Conservation (phyloP, 2,113 vertebrate species). For the Mobula birostris region DNA sequence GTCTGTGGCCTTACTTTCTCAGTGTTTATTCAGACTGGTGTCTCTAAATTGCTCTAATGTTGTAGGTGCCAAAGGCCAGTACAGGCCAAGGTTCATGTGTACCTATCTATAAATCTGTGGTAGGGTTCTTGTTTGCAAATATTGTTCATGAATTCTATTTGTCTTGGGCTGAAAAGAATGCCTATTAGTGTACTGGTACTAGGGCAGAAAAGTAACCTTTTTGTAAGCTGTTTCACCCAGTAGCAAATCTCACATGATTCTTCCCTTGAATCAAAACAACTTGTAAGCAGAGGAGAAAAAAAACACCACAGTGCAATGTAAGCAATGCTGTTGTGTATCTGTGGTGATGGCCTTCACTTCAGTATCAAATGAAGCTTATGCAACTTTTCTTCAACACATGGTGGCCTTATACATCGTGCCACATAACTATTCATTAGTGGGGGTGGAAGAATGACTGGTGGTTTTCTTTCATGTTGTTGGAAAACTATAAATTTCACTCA, state of each 20-base stretch:
- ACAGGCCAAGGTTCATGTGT: slow-evolving; percentile 54
- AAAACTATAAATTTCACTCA: background rate
- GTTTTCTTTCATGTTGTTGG: background rate
- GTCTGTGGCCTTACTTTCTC: slow-evolving; percentile 67
- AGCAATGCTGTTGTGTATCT: background rate
- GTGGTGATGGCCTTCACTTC: background rate
- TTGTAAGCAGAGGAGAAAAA: background rate
- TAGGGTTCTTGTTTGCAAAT: slow-evolving; percentile 56
- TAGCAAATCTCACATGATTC: background rate
- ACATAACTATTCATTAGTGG: background rate
- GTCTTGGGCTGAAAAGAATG: slow-evolving; percentile 38
- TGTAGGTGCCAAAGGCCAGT: slow-evolving; percentile 47
- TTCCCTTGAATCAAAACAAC: background rate
- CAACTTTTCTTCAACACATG: background rate
- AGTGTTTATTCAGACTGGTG: slow-evolving; percentile 70
- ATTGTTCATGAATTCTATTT: slow-evolving; percentile 56
- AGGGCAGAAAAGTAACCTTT: background rate
- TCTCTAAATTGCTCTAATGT: slow-evolving; percentile 68
- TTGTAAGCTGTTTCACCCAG: background rate
- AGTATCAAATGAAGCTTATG: background rate
- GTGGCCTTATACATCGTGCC: background rate
- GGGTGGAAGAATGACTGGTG: background rate
- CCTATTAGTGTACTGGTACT: background rate
- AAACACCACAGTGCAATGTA: background rate
- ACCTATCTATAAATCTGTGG: slow-evolving; percentile 67